Evolutionary conservation across 2,888 invertebrate species (phyloP).

Genomic region (Drosophila putrida): DNA sequence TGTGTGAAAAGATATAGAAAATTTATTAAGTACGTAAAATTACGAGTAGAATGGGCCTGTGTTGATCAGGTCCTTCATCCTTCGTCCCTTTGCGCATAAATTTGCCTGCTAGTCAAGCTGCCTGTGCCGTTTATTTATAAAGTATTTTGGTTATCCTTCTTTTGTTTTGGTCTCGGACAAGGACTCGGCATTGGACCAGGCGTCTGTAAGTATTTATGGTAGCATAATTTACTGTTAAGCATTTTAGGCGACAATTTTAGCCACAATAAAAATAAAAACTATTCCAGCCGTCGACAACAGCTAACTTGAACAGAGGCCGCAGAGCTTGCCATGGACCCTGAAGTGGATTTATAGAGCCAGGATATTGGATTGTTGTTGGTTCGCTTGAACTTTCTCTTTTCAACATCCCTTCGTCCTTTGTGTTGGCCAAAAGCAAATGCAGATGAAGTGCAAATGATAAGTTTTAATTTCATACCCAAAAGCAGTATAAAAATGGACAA

Average conservation of each 20-base stretch:
- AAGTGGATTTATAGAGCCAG: conserved; percentile 65
- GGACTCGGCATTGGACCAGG: conserved; percentile 14
- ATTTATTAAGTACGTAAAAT: conserved; percentile 80
- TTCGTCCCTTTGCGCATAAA: conserved; percentile 57
- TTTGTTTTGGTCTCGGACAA: conserved; percentile 41
- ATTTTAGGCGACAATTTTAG: conserved; percentile 75
- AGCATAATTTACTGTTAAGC: conserved; percentile 77
- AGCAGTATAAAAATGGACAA: conserved; percentile 14
- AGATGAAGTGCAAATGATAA: conserved; percentile 74
- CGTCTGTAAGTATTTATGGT: conserved; percentile 64
- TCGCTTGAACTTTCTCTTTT: conserved; percentile 28
- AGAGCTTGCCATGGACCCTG: conserved; percentile 10
- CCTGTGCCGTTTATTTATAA: conserved; percentile 69
- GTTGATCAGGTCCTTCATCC: conserved; percentile 17
- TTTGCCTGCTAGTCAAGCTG: conserved; percentile 50
- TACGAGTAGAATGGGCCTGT: conserved; percentile 40
- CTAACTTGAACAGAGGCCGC: conserved; percentile 18
- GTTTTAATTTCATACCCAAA: conserved; percentile 64
- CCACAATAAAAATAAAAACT: conserved; percentile 63
- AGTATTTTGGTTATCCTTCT: conserved; percentile 48
- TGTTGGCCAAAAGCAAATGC: conserved; percentile 40
- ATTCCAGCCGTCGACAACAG: conserved; percentile 40
- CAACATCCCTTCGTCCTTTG: conserved; percentile 9
- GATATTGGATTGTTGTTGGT: conserved; percentile 67
- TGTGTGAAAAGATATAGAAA: conserved; percentile 74